Evolutionary conservation across 2,888 invertebrate genomes (phyloP), one percentile per base, ranked within the genome.

Genomic region (Pinctada fucata): DNA sequence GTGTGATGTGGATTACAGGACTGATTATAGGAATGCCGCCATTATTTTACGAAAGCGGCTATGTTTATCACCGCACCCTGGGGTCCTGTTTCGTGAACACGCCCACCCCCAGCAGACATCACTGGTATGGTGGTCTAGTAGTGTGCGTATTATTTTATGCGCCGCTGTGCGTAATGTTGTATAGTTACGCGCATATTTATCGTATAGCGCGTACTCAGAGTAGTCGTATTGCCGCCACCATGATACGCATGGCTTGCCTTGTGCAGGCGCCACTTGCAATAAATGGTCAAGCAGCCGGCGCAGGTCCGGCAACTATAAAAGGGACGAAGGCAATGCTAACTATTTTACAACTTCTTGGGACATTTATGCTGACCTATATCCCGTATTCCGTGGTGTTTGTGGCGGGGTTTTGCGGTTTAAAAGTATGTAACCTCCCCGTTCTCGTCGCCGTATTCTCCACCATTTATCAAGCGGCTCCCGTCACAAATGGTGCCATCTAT

Each of bases 221-320:
- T 76, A 88, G 88, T 76, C 83, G 89, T 10, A 90, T 90, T 65
- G 90, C 90, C 6, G 90, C 90, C 48, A 90, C 89, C 10, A 89
- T 90, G 89, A 80, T 90, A n/a, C 82, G 88, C 66, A 89, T 90
- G 89, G 88, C 89, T n/a, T 88, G 88, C 77, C 87, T 90, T 48
- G 88, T 90, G 45, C 90, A 90, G 65, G 89, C 89, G 3, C 88
- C 90, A 5, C 86, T 89, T 5, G 86, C 89, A 1, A 85, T 87
- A 4, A 78, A 84, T n/a, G 85, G 86, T 47, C 83, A 85, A 4
- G 79, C 86, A 5, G 83, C 78, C 10, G 85, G 5, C 80, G 58
- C 71, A 10, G 31, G 67, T 31, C 72, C 75, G 3, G 49, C 83
- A 5, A 87, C 88, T 5, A 83, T 89, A 5, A 84, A 88, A 63